These are phyloP conservation scores for Ciconia nigra DNA, from an alignment of 2,797 vertebrate species.

Conservation along the genomic window DNA sequence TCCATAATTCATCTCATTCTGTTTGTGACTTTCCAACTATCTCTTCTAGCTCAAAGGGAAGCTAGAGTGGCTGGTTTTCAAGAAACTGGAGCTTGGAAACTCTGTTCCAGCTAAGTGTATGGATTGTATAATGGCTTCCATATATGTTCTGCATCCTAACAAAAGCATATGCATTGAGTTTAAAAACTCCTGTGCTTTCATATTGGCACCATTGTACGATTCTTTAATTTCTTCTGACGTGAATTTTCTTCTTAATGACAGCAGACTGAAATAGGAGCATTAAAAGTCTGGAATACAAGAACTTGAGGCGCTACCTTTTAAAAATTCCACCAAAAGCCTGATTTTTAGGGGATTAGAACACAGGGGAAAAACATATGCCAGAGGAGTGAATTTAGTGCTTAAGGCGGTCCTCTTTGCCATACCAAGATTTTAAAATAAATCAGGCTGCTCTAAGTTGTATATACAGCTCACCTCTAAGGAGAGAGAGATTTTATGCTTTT, in stretches of 20 bases:
- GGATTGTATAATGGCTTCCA: background rate
- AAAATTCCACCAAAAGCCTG: background rate
- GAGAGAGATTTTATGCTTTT: background rate
- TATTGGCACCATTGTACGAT: background rate
- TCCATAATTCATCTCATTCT: background rate
- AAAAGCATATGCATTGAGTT: background rate
- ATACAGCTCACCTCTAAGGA: background rate
- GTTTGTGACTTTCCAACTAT: background rate
- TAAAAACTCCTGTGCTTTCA: background rate
- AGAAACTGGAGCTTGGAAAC: background rate
- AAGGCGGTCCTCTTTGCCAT: background rate
- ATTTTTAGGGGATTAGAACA: background rate
- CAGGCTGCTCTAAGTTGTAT: background rate
- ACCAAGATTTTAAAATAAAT: background rate
- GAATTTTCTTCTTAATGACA: background rate
- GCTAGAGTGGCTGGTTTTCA: background rate
- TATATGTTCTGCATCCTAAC: background rate
- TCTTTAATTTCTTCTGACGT: background rate
- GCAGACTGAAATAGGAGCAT: background rate
- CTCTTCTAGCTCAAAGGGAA: background rate
- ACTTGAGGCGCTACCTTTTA: background rate
- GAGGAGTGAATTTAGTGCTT: background rate
- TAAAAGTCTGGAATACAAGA: background rate
- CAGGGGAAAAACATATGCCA: background rate
- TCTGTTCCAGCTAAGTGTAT: background rate